Evolutionary conservation across 2,113 vertebrate genomes (phyloP), one percentile per base, ranked within the genome.

Genomic region (Erythrolamprus reginae): DNA sequence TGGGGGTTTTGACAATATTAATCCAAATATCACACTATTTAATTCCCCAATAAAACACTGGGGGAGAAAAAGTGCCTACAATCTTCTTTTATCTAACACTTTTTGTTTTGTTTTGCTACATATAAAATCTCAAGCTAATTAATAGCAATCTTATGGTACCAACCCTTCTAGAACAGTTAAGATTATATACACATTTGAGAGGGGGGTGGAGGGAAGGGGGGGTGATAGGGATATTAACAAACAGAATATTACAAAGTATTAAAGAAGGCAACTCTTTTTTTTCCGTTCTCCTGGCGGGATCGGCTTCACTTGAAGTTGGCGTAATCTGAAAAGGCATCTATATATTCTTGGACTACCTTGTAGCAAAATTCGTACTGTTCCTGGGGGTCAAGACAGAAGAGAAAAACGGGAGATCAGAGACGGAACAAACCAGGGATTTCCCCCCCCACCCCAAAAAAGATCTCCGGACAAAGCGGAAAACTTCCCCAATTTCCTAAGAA

Each of bases 321-420:
- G 90, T 99, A 99, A 96, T 99, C 99, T 94, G 99, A 99, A 97
- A 99, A 99, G 86, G 99, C 99, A 94, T 99, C 99, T n/a, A 99
- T 99, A 45, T 99, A 99, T 93, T 99, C 99, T 97, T 99, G 99
- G 96, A 99, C 99, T 97, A 99, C 99, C 97, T 99, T 99, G 98
- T 99, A 99, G 97, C 99, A 99, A 98, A 99, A 99, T 96, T 99
- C 99, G 86, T 99, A 99, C 98, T 99, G 99, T 97, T 99, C 99
- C 99, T 99, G 96, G 0, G 65, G 92, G 87, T 0, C 2, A 28
- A 28, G 15, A 8, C 84, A 42, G 84, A 47, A 33, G 61, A 70
- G 55, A 93, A 87, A 90, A 87, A 90, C 1, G 1, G 0, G 0
- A 7, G 0, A 0, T 94, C 0, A 96, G 3, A 0, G 0, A 10